These are phyloP conservation scores for Sebastes vulpes DNA, from an alignment of 2,797 vertebrate species.

Conservation along the genomic window DNA sequence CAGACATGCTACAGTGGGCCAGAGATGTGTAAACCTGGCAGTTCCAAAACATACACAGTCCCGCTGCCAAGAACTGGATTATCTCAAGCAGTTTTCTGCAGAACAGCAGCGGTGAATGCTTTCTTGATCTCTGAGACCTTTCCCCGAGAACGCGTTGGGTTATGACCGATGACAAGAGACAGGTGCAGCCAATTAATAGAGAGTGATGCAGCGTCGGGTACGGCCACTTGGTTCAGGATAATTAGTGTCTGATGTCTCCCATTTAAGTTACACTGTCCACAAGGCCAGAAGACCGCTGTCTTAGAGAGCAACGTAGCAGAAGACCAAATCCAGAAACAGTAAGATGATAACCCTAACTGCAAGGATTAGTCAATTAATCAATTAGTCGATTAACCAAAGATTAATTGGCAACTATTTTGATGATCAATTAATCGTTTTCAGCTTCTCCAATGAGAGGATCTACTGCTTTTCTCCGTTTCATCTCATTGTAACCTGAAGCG, in stretches of 20 bases:
- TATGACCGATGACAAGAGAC: constrained; percentile 88
- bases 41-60: constrained; percentile 81
- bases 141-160: constrained; percentile 77
- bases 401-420: not conserved
- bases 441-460: not conserved
- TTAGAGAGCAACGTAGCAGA: not conserved
- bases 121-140: constrained; percentile 82
- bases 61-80: constrained; percentile 84
- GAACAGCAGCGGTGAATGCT: constrained; percentile 59
- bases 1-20: constrained; percentile 73
- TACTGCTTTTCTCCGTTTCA: not conserved
- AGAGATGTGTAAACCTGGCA: constrained; percentile 77
- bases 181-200: constrained; percentile 90
- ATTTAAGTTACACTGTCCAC: constrained; percentile 41
- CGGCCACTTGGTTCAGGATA: constrained; percentile 46
- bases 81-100: constrained; percentile 76
- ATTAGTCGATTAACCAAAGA: not conserved
- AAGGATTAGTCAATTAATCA: not conserved
- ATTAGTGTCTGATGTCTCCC: constrained; percentile 62
- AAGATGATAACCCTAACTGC: not conserved
- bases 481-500: not conserved
- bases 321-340: not conserved
- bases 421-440: not conserved
- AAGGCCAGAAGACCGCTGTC: constrained; percentile 9
- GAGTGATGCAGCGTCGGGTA: constrained; percentile 73